Evolutionary conservation across 1,140 invertebrate species (phyloP).

Genomic region (Bilobella aurantiaca): DNA sequence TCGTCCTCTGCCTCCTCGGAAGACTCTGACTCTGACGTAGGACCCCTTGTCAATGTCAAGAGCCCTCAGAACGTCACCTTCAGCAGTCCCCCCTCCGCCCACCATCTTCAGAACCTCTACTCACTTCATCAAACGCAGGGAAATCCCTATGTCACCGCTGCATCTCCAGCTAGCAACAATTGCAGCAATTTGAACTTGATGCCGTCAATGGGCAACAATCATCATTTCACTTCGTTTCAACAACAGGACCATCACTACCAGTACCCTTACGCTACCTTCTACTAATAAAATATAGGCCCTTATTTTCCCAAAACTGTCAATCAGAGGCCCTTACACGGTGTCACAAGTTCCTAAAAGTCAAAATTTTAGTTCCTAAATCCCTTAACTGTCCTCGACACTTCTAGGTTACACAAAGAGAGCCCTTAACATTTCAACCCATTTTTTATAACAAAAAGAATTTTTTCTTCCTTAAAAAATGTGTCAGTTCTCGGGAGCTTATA

Average conservation of each 20-base stretch:
- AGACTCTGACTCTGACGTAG: neutral
- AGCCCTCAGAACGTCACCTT: neutral
- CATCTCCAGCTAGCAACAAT: too few species aligned
- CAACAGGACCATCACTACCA: constrained; percentile 1
- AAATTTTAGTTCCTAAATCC: too few species aligned
- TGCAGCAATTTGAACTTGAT: neutral
- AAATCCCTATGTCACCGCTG: neutral
- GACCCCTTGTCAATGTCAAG: neutral
- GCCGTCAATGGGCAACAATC: constrained; percentile 4
- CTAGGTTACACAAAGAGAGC: too few species aligned
- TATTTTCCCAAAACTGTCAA: neutral
- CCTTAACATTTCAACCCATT: too few species aligned
- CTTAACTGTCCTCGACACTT: too few species aligned
- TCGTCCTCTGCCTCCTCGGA: neutral
- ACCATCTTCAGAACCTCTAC: neutral
- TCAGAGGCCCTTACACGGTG: too few species aligned
- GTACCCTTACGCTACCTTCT: neutral
- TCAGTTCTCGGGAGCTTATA: too few species aligned
- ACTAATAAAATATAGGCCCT: neutral
- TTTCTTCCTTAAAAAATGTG: too few species aligned
- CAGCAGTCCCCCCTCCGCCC: neutral
- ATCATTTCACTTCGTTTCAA: neutral
- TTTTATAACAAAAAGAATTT: too few species aligned
- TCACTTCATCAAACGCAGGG: neutral
- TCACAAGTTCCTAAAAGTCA: too few species aligned